These are phyloP conservation scores for Engraulis encrasicolus DNA, from an alignment of 2,113 vertebrate genomes.

Conservation along the genomic window DNA sequence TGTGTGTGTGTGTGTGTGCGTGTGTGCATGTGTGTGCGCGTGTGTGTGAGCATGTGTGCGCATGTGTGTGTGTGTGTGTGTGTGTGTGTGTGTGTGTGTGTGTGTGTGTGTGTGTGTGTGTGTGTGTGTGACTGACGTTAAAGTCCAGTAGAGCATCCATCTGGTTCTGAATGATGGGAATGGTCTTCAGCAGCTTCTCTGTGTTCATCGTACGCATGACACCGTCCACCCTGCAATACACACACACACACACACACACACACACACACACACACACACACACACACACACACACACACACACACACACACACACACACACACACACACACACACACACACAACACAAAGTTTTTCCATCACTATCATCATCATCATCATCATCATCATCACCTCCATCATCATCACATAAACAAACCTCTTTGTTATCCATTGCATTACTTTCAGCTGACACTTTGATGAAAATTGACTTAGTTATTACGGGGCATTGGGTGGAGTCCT, in stretches of 20 bases:
- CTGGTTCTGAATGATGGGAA: slow-evolving; percentile 98
- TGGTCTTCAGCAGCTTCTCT: slow-evolving; percentile 96
- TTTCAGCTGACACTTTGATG: background rate
- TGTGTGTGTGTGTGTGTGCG: too few relatives aligned
- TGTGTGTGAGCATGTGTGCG: too few relatives aligned
- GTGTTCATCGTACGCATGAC: slow-evolving; percentile 98
- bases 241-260: slow-evolving; percentile 37
- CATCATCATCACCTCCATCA: background rate
- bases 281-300: background rate
- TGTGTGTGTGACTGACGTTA: slow-evolving; percentile 84
- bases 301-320: background rate
- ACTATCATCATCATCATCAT: too few relatives aligned
- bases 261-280: background rate
- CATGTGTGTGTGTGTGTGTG: too few relatives aligned
- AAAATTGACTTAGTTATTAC: too few relatives aligned
- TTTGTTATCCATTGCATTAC: too few relatives aligned
- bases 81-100: too few relatives aligned
- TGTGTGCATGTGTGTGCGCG: too few relatives aligned
- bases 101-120: too few relatives aligned
- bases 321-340: background rate
- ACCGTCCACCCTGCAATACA: slow-evolving; percentile 94
- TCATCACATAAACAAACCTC: background rate
- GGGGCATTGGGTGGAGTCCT: too few relatives aligned
- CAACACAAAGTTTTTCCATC: too few relatives aligned
- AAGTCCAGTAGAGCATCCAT: slow-evolving; percentile 98